Percentiles rank a stretch among this genome's conserved stretches.
phyloP scores from a whole-genome alignment of 2,113 vertebrate genomes.

The Mixornis gularis region DNA sequence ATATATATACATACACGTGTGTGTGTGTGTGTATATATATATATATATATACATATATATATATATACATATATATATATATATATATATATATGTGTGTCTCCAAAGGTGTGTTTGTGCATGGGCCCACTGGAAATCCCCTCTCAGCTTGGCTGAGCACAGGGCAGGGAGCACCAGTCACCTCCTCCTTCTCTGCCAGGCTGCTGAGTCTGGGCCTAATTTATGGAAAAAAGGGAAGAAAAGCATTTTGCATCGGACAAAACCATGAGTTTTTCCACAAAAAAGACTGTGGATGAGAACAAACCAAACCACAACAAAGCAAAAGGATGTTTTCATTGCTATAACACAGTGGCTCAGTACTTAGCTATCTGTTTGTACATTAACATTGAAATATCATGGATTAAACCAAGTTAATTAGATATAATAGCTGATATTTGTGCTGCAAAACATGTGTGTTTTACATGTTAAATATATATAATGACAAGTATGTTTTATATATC shows the following conservation, averaged over 20 bases:
- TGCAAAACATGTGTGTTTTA: neutral
- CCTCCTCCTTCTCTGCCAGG: neutral
- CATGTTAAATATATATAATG: neutral
- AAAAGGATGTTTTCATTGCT: neutral
- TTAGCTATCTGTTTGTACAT: neutral
- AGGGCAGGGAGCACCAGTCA: neutral
- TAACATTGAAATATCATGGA: neutral
- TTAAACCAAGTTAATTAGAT: neutral
- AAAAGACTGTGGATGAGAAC: neutral
- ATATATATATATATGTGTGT: fast-evolving
- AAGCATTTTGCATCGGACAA: neutral
- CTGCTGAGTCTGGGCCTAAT: neutral
- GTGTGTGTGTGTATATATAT: too few relatives aligned
- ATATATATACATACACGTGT: neutral
- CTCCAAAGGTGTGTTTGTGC: neutral
- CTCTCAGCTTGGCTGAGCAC: neutral
- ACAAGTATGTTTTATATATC: neutral
- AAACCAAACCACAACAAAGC: neutral
- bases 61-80: neutral
- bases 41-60: too few relatives aligned
- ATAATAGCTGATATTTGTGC: neutral
- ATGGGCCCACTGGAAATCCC: neutral
- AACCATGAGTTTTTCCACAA: neutral
- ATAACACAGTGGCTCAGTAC: neutral
- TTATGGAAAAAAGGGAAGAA: fast-evolving